Percentiles rank a stretch among this genome's conserved stretches.
These are phyloP conservation scores for Sylvilagus floridanus DNA, from an alignment of 2,797 vertebrate genomes.

Conservation along the genomic window DNA sequence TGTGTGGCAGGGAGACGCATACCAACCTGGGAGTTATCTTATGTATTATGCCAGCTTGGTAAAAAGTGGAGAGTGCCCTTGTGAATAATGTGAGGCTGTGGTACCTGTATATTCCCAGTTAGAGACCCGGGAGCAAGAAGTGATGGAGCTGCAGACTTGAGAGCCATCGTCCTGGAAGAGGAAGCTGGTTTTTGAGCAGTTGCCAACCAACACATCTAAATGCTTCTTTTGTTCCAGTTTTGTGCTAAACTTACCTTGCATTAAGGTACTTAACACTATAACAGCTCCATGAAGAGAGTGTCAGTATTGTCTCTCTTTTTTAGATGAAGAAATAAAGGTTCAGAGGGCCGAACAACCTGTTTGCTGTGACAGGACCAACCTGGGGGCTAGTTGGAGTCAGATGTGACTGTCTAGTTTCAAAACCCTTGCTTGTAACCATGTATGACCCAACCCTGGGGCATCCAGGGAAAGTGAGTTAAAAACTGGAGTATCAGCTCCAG, in stretches of 20 bases:
- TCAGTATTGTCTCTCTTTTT: neutral
- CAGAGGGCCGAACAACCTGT: neutral
- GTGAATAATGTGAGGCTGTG: neutral
- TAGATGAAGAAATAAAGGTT: neutral
- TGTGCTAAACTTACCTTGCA: neutral
- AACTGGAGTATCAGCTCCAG: too few species aligned
- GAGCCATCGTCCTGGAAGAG: neutral
- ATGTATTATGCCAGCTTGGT: neutral
- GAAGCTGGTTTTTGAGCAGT: neutral
- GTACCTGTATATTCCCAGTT: fast-evolving
- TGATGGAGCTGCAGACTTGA: neutral
- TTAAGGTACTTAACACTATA: neutral
- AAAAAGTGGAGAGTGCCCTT: neutral
- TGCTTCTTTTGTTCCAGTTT: neutral
- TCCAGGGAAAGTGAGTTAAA: neutral
- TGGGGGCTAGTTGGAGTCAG: neutral
- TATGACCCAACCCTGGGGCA: neutral
- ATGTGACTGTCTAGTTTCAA: neutral
- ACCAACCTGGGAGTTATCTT: neutral
- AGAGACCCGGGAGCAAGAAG: neutral
- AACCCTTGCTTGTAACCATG: neutral
- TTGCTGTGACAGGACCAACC: neutral
- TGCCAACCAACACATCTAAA: neutral
- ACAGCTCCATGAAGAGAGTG: neutral
- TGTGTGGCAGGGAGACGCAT: neutral